Conservation (phyloP, 2,113 vertebrate genomes). For the Scortum barcoo region DNA sequence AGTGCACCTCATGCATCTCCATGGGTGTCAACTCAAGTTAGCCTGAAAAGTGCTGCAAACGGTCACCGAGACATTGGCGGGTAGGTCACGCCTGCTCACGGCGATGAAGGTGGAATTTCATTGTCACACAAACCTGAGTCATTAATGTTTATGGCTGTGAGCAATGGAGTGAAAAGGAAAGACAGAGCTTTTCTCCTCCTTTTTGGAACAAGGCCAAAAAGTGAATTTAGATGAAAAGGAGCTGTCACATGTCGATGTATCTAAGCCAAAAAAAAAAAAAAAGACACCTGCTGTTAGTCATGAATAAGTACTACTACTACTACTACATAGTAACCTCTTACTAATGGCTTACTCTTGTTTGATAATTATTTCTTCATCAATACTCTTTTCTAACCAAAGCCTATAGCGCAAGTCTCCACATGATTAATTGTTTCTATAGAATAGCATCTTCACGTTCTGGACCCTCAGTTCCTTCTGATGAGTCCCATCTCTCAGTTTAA, state of each 20-base stretch:
- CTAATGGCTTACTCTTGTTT: constrained; percentile 7
- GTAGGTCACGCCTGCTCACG: constrained; percentile 54
- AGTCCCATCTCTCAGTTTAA: constrained; percentile 51
- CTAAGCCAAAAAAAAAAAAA: constrained; percentile 35
- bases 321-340: constrained; percentile 19
- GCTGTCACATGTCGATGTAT: constrained; percentile 54
- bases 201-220: constrained; percentile 53
- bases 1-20: constrained; percentile 30
- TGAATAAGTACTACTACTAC: constrained; percentile 26
- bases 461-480: constrained; percentile 23
- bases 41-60: constrained; percentile 47
- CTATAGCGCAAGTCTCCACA: not conserved
- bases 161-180: constrained; percentile 62
- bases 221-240: constrained; percentile 67
- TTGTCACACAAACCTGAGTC: constrained; percentile 71
- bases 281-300: constrained; percentile 50
- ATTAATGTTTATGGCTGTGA: constrained; percentile 70
- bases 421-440: constrained; percentile 53
- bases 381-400: not conserved
- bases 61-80: constrained; percentile 51
- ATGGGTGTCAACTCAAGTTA: constrained; percentile 57
- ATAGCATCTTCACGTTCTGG: constrained; percentile 26
- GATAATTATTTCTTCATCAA: constrained; percentile 20
- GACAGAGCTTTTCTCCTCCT: constrained; percentile 41
- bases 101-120: constrained; percentile 69